Conservation (phyloP, 1,140 invertebrate genomes). For the Andricus grossulariae region DNA sequence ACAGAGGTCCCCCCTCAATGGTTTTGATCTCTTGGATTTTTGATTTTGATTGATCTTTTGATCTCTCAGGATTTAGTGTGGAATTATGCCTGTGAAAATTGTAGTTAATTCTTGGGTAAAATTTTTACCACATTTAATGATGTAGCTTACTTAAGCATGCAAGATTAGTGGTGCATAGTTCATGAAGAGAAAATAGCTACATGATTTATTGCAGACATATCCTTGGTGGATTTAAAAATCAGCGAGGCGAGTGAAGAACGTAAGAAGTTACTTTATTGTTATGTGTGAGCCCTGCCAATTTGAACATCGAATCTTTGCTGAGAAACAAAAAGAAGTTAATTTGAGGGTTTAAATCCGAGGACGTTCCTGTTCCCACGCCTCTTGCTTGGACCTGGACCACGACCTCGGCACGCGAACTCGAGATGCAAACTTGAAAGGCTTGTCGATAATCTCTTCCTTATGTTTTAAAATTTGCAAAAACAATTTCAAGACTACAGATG, state of each 20-base stretch:
- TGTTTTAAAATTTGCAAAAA: constrained; percentile 37
- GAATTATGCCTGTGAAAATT: no score
- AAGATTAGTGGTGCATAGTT: neutral
- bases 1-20: no score
- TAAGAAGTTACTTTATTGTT: constrained; percentile 23
- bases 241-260: constrained; percentile 1
- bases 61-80: no score
- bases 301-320: constrained; percentile 41
- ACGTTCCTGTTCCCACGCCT: constrained; percentile 64
- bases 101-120: no score
- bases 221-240: constrained; percentile 4
- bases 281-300: constrained; percentile 45
- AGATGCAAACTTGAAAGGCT: constrained; percentile 34
- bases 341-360: constrained; percentile 55
- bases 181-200: neutral
- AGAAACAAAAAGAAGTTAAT: constrained; percentile 59
- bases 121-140: no score
- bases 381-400: constrained; percentile 43
- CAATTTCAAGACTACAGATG: no score
- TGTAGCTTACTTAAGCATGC: no score
- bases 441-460: constrained; percentile 42
- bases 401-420: constrained; percentile 60
- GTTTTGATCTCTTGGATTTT: no score
- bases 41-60: no score
- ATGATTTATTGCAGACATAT: constrained; percentile 21